Conservation (phyloP, 2,797 vertebrate genomes). For the Arrhamphus sclerolepis region DNA sequence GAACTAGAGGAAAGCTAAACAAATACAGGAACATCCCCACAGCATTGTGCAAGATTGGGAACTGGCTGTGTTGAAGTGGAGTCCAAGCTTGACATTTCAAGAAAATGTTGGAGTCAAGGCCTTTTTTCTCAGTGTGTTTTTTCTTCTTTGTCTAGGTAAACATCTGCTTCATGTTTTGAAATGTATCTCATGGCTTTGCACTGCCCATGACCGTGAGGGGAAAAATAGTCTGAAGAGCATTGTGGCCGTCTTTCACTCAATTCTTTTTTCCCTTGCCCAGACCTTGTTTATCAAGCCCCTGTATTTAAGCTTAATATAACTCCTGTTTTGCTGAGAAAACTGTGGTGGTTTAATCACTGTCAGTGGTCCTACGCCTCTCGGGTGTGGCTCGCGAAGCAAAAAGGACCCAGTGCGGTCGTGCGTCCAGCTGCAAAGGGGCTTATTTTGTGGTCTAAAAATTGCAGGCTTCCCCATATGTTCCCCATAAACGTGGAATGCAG, state of each 20-base stretch:
- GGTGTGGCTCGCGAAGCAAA: conserved; percentile 79
- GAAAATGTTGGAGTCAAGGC: conserved; percentile 56
- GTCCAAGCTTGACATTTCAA: conserved; percentile 69
- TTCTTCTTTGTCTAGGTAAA: conserved; percentile 80
- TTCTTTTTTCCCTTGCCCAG: conserved; percentile 78
- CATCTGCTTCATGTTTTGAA: conserved; percentile 83
- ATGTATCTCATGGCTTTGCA: conserved; percentile 74
- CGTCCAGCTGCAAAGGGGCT: conserved; percentile 85
- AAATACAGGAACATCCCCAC: conserved; percentile 59
- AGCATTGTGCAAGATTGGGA: conserved; percentile 62
- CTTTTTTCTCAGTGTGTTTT: conserved; percentile 55
- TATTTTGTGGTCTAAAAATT: conserved; percentile 89
- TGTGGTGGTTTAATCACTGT: conserved; percentile 84
- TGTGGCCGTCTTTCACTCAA: conserved; percentile 77
- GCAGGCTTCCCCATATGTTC: conserved; percentile 83
- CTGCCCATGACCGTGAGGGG: conserved; percentile 78
- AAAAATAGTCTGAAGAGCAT: conserved; percentile 80
- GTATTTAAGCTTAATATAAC: conserved; percentile 91
- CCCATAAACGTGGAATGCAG: conserved; percentile 85
- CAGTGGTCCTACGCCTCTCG: conserved; percentile 85
- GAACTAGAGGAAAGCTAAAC: conserved; percentile 63
- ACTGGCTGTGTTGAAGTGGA: conserved; percentile 54
- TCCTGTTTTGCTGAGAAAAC: conserved; percentile 88
- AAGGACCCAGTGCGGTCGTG: conserved; percentile 81
- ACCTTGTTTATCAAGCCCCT: conserved; percentile 89